Evolutionary conservation across 1,140 invertebrate species (phyloP), one percentile per base, ranked within the genome.

Genomic region (Drosophila grimshawi): DNA sequence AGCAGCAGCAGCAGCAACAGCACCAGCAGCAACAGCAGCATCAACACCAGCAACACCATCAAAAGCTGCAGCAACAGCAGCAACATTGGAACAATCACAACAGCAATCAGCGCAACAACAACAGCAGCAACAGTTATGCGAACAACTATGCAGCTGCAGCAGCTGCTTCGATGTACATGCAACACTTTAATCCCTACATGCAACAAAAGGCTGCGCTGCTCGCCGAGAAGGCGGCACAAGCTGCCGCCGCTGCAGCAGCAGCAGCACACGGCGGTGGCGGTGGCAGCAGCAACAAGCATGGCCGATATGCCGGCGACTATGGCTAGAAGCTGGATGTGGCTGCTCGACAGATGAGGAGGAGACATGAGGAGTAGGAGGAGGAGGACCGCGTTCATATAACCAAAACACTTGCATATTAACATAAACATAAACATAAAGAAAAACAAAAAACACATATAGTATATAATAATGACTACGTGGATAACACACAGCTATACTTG

Each of bases 161-260:
- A 35, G 85, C 85, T 30, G 85, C 85, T 29, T 85, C 85, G 7
- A 89, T 89, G 86, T 89, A 89, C 78, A 89, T 89, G 86, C 85
- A 89, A 56, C 83, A 88, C 52, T 88, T 88, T n/a, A 88, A 88
- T 88, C 85, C 85, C 41, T 88, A 88, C 49, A 88, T 88, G 85
- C 85, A 88, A 62, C 83, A 88, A 10, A 88, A 88, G 73, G 85
- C 85, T 3, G 83, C 83, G 5, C 32, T 88, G 59, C 66, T 88
- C 27, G 83, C 85, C 7, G 85, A 88, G 8, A 88, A 88, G 60
- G 81, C 82, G 3, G 82, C 81, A 19, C 77, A 80, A 5, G 81
- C 81, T 27, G 81, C 81, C 3, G 81, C 81, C 0, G 65, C 70
- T 3, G 80, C 80, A 7, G 78, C 81, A 3, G 72, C 76, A 27